Base-by-base conservation (phyloP, 2,888 invertebrate genomes). In the Nemoura dubitans region DNA sequence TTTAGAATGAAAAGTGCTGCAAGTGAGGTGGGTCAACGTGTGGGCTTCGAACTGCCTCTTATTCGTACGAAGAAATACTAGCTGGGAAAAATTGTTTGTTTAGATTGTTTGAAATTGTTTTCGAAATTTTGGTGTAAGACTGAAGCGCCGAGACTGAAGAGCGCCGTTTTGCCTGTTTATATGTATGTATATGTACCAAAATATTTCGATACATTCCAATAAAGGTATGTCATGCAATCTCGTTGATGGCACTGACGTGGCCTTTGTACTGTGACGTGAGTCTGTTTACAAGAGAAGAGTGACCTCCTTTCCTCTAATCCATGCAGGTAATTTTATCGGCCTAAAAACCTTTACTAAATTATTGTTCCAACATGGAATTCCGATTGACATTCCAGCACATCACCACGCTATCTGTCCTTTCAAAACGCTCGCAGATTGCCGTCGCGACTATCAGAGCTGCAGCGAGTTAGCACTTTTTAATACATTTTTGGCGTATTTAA, bases 271-370 rank as follows among this genome's bases (percentile, higher is more conserved):
- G 59, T 59, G 59, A 59, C 59, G 59, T 59, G 21, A 3, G 21
- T 14, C 21, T 59, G 59, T 59, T 59, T 59, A 59, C 59, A 1
- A 59, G 59, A 59, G 21, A 59, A 59, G 3, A 3, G 59, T 59
- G 59, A 59, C 59, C 59, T 59, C 59, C 59, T 59, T 59, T 59
- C 59, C 59, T 59, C 59, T 59, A 59, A 59, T 59, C 16, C 59
- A 59, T 59, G 59, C 59, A 59, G 59, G 59, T 59, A 59, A 21
- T 21, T 59, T 59, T 59, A 59, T 59, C 59, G 59, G 59, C 59
- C 59, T 59, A 59, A 59, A 59, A 59, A 59, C 59, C 21, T 59
- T 59, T 59, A 59, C 59, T 21, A 59, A 59, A 21, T 59, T 59
- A 59, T 59, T 59, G 59, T 59, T 7, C 14, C 59, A 1, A 59